These are phyloP conservation scores for Xenentodon cancila DNA, from an alignment of 2,797 vertebrate genomes.

Conservation along the genomic window DNA sequence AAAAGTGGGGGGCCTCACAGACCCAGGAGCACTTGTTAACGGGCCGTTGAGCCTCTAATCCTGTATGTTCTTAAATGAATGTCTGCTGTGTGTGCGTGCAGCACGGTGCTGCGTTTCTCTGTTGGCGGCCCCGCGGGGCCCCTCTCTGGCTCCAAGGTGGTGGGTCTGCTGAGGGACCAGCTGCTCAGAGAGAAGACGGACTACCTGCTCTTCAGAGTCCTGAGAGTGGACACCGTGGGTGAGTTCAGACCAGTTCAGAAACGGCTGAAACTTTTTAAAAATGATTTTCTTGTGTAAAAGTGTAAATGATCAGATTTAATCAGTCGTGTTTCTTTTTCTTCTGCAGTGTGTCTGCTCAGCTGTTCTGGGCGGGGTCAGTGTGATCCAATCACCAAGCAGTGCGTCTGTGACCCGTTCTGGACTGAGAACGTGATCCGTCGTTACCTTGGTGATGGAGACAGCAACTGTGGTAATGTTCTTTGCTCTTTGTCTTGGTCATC, in stretches of 20 bases:
- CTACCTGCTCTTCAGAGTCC: constrained; percentile 89
- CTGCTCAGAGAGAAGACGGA: constrained; percentile 87
- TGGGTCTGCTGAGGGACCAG: constrained; percentile 79
- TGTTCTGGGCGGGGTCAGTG: constrained; percentile 91
- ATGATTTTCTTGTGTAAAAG: too few relatives aligned
- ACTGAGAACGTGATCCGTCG: constrained; percentile 88
- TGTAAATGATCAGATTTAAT: too few relatives aligned
- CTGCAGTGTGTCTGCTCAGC: constrained; percentile 85
- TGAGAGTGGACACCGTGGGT: constrained; percentile 90
- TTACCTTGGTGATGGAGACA: constrained; percentile 87
- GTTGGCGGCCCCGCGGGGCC: constrained; percentile 82
- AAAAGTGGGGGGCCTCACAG: too few relatives aligned
- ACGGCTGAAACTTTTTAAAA: too few relatives aligned
- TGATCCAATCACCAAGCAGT: constrained; percentile 89
- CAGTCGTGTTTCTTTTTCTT: too few relatives aligned
- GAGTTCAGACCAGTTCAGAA: constrained; percentile 36
- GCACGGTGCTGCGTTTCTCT: constrained; percentile 87
- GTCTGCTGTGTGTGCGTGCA: constrained; percentile 53
- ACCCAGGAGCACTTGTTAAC: too few relatives aligned
- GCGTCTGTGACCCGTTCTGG: constrained; percentile 91
- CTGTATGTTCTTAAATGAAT: too few relatives aligned
- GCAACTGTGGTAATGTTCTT: constrained; percentile 86
- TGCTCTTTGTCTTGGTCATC: neutral
- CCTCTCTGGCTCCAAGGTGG: constrained; percentile 81
- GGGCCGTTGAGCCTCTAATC: too few relatives aligned